A percentile compares a stretch with the other conserved stretches of the same genome.
phyloP scores from a whole-genome alignment of 2,113 vertebrate species.

The Erythrocebus patas region DNA sequence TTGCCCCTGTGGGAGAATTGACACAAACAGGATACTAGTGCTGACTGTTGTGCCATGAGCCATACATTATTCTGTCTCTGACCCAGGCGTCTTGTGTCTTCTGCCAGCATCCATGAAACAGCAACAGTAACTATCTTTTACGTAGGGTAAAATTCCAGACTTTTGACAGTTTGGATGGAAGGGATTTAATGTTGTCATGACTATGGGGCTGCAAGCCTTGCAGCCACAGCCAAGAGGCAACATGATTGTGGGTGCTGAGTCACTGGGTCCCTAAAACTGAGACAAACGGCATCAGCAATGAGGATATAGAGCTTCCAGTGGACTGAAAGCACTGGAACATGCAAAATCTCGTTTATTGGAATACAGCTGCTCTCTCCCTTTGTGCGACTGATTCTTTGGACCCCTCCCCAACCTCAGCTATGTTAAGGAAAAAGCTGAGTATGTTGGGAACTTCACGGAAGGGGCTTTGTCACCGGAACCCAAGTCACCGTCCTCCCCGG shows the following conservation, averaged over 20 bases:
- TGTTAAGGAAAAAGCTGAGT: background rate
- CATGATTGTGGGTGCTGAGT: background rate
- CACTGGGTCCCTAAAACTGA: background rate
- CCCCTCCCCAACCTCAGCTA: background rate
- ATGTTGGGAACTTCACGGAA: background rate
- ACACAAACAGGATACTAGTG: background rate
- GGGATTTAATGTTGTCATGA: background rate
- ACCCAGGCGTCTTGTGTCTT: background rate
- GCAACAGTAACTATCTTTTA: background rate
- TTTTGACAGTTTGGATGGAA: background rate
- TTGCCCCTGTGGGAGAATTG: background rate
- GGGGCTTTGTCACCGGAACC: background rate
- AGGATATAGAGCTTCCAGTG: background rate
- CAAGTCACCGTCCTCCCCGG: background rate
- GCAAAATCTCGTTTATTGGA: background rate
- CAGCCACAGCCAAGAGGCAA: background rate
- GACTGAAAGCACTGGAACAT: background rate
- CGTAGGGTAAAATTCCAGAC: background rate
- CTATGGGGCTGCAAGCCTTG: background rate
- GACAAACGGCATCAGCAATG: background rate
- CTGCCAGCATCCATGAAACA: background rate
- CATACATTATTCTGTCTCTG: background rate
- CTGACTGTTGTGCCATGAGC: background rate
- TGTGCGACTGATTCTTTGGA: background rate
- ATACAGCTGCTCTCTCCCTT: background rate